Evolutionary conservation across 1,140 invertebrate species (phyloP).

Genomic region (Metaphire vulgaris): DNA sequence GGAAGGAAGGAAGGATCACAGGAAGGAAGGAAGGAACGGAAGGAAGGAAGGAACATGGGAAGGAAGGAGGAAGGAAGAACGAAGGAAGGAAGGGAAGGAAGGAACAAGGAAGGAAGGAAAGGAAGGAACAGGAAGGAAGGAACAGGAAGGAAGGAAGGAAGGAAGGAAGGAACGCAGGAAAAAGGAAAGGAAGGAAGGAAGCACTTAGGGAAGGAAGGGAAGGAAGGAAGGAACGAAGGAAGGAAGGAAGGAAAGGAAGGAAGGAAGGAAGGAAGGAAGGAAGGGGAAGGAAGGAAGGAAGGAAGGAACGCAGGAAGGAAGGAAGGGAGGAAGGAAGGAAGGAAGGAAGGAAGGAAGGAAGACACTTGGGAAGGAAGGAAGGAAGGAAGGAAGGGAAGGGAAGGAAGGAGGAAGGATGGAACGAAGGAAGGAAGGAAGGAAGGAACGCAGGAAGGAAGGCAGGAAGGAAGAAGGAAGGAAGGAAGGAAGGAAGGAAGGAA

Average conservation of each 20-base stretch:
- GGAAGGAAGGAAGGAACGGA: not conserved
- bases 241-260: not conserved
- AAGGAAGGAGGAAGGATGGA: not conserved
- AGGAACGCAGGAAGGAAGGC: not conserved
- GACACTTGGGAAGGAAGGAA: not conserved
- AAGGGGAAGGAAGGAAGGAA: not conserved
- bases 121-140: not conserved
- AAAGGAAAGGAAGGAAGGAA: not conserved
- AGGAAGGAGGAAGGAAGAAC: not conserved
- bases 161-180: not conserved
- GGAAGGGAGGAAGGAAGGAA: not conserved
- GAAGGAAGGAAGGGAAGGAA: not conserved
- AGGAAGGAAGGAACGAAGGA: not conserved
- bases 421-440: not conserved
- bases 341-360: not conserved
- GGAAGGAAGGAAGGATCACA: not conserved
- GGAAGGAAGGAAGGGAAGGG: not conserved
- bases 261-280: constrained; percentile 1
- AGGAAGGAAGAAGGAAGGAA: constrained; percentile 1
- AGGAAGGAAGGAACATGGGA: not conserved
- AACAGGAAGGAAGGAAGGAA: not conserved
- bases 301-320: not conserved
- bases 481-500: not conserved
- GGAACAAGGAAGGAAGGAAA: not conserved
- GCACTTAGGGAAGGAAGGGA: not conserved